Conservation (phyloP, 2,113 vertebrate genomes). For the Rafetus swinhoei region DNA sequence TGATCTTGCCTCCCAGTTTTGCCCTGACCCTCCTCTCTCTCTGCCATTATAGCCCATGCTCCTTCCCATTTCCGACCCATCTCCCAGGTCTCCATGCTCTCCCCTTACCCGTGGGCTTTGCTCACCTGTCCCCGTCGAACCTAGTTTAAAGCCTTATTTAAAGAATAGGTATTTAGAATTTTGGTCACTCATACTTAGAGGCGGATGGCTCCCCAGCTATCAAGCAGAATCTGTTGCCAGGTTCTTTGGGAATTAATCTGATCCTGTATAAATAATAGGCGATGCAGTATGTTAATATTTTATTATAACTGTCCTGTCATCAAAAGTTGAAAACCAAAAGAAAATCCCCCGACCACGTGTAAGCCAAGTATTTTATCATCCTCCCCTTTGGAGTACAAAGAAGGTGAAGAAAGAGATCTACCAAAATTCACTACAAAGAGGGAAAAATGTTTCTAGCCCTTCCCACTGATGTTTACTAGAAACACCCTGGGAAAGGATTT, state of each 20-base stretch:
- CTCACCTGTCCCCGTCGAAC: no score
- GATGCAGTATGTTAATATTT: not conserved
- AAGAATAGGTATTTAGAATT: not conserved
- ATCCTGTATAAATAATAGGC: not conserved
- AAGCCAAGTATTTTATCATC: not conserved
- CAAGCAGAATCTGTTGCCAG: not conserved
- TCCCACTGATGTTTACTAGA: not conserved
- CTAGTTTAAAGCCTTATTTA: no score
- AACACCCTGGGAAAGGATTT: not conserved
- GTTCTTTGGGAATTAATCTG: not conserved
- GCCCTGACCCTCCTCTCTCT: no score
- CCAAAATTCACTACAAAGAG: not conserved
- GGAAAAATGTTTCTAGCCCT: not conserved
- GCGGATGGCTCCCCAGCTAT: not conserved
- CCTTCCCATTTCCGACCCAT: no score
- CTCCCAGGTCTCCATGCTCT: no score
- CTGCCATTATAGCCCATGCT: no score
- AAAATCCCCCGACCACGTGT: accelerated
- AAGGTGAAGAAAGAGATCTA: not conserved
- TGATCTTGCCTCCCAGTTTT: no score
- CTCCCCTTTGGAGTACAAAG: not conserved
- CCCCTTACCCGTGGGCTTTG: no score
- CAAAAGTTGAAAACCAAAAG: not conserved
- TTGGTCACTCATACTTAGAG: not conserved
- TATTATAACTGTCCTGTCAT: not conserved